phyloP scores from a whole-genome alignment of 1,140 invertebrate genomes.

The Papilio dardanus region DNA sequence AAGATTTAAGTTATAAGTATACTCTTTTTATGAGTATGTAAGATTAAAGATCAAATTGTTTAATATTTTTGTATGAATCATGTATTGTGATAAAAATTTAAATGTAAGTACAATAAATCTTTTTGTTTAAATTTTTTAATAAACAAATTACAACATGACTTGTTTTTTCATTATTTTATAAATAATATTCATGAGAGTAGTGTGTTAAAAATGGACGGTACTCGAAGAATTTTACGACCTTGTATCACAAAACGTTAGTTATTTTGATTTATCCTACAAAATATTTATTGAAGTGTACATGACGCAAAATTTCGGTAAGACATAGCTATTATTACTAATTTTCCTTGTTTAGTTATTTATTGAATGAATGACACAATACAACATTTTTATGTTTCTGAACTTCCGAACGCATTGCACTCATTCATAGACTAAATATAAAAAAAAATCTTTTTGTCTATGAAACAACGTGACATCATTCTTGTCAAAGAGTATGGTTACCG shows the following conservation, averaged over 20 bases:
- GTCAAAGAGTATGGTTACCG: constrained; percentile 53
- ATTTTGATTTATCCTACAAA: neutral
- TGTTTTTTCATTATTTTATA: neutral
- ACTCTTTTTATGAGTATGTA: too few species aligned
- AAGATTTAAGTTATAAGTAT: neutral
- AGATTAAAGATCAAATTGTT: too few species aligned
- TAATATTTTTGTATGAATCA: constrained; percentile 11
- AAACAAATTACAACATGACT: neutral
- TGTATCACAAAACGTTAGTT: neutral
- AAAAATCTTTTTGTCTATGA: constrained; percentile 43
- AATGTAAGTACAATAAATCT: neutral
- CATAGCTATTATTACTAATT: neutral
- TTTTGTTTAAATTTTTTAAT: constrained; percentile 23
- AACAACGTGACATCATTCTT: constrained; percentile 64
- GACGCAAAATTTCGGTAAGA: too few species aligned
- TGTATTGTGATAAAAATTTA: constrained; percentile 37
- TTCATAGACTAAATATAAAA: constrained; percentile 48
- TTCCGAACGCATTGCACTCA: neutral
- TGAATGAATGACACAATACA: neutral
- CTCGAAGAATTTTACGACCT: neutral
- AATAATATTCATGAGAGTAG: neutral
- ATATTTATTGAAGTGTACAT: neutral
- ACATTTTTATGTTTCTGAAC: neutral
- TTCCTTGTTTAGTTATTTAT: constrained; percentile 4
- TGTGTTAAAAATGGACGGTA: neutral